Conservation (phyloP, 2,797 vertebrate genomes). For the Urosaurus nigricauda region DNA sequence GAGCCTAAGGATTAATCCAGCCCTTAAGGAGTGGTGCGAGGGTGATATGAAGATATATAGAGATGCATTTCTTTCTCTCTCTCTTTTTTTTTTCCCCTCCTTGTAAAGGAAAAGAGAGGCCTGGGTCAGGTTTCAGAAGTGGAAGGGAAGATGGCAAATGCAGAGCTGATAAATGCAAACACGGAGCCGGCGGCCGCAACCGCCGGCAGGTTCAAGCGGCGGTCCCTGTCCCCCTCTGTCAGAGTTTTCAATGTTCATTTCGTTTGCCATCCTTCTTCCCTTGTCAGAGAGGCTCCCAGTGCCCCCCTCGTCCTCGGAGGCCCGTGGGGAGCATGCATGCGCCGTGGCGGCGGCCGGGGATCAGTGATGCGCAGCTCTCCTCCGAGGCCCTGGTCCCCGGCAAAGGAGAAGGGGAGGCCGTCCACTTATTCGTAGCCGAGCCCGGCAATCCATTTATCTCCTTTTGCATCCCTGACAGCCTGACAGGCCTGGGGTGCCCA, state of each 20-base stretch:
- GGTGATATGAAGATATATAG: background rate
- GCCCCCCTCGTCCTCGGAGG: constrained; percentile 52
- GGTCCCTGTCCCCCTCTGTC: background rate
- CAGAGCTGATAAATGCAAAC: background rate
- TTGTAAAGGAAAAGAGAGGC: constrained; percentile 73
- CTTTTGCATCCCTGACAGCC: constrained; percentile 67
- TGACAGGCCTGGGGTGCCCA: constrained; percentile 13
- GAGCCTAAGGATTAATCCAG: background rate
- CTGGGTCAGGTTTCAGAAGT: constrained; percentile 75
- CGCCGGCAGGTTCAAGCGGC: background rate
- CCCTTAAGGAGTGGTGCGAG: too few species aligned
- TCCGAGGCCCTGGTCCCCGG: constrained; percentile 4
- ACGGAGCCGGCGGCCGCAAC: background rate
- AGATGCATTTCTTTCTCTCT: background rate
- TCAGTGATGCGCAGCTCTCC: background rate
- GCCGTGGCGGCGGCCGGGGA: background rate
- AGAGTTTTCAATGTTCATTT: constrained; percentile 91
- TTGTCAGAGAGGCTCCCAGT: constrained; percentile 76
- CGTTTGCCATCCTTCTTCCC: constrained; percentile 92
- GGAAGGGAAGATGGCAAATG: constrained; percentile 2
- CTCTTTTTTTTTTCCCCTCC: constrained; percentile 52
- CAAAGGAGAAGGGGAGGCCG: constrained; percentile 7
- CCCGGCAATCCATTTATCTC: constrained; percentile 65
- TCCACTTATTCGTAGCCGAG: constrained; percentile 50
- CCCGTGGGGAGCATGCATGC: constrained; percentile 6